phyloP scores from a whole-genome alignment of 2,113 vertebrate genomes.

The Ammospiza nelsoni region DNA sequence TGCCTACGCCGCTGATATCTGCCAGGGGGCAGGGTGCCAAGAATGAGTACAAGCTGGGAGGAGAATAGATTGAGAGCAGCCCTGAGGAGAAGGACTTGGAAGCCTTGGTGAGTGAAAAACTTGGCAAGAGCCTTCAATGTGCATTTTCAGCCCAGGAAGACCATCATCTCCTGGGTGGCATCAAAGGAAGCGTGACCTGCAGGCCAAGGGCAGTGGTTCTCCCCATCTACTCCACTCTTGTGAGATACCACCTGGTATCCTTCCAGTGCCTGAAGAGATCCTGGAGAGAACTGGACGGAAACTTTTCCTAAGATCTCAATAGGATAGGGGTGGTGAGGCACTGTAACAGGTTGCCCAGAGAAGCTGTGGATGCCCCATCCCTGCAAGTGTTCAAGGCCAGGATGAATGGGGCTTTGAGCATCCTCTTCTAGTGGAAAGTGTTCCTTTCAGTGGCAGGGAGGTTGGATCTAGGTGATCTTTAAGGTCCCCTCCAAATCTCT shows the following conservation, averaged over 20 bases:
- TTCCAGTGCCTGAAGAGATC: not conserved
- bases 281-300: accelerated
- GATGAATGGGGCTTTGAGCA: not conserved
- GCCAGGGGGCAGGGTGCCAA: not conserved
- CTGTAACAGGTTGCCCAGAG: too few relatives aligned
- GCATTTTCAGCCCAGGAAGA: not conserved
- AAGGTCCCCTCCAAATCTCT: not conserved
- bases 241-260: too few relatives aligned
- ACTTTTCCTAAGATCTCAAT: not conserved
- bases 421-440: not conserved
- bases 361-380: not conserved
- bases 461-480: not conserved
- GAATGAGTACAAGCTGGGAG: not conserved
- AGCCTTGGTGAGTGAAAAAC: not conserved
- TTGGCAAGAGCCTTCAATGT: not conserved
- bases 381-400: not conserved
- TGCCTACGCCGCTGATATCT: accelerated
- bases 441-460: not conserved
- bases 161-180: not conserved
- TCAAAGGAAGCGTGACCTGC: not conserved
- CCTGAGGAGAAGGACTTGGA: not conserved
- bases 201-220: not conserved
- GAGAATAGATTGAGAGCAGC: not conserved
- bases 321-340: not conserved
- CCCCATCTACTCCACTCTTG: accelerated